Conservation (phyloP, 2,797 vertebrate species). For the Sternotherus odoratus region DNA sequence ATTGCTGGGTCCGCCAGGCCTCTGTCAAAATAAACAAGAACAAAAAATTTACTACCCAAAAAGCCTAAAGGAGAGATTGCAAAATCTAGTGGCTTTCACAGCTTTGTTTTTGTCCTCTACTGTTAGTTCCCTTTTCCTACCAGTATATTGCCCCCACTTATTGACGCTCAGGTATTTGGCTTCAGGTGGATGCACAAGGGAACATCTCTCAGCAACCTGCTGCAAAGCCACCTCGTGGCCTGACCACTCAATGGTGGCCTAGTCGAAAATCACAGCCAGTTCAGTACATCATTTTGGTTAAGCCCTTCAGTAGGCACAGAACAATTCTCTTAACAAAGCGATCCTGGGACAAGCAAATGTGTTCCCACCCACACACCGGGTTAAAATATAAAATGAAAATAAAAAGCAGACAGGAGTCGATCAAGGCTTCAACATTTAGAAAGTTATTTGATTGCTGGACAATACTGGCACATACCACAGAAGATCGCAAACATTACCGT, state of each 20-base stretch:
- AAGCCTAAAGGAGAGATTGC: neutral
- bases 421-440: neutral
- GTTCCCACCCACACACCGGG: neutral
- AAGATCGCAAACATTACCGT: neutral
- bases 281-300: neutral
- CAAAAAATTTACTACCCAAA: conserved; percentile 9
- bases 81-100: conserved; percentile 1
- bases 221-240: neutral
- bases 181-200: conserved; percentile 5
- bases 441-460: neutral
- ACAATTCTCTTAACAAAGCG: neutral
- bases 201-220: conserved; percentile 5
- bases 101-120: neutral
- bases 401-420: neutral
- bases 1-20: conserved; percentile 94
- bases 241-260: neutral
- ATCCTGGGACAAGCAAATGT: neutral
- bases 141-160: neutral
- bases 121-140: conserved; percentile 20
- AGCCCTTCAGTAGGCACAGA: neutral
- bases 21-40: conserved; percentile 81
- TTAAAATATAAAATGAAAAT: neutral
- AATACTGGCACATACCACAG: neutral
- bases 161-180: neutral
- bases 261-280: neutral